Conservation (phyloP, 2,113 vertebrate genomes). For the Mustelus asterias region DNA sequence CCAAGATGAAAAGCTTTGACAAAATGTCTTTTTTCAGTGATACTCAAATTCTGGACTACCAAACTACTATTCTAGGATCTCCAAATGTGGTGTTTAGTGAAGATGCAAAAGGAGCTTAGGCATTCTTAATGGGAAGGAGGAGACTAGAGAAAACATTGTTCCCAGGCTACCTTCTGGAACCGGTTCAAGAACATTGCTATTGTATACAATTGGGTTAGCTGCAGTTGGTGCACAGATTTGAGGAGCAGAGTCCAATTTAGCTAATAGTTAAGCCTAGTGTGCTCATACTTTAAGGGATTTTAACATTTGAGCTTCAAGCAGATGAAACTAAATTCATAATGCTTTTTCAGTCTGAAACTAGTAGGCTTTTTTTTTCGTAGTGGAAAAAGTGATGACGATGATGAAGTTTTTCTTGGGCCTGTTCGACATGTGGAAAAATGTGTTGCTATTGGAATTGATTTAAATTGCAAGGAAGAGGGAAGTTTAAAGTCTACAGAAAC, state of each 20-base stretch:
- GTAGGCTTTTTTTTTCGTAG: conserved; percentile 44
- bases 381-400: conserved; percentile 62
- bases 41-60: no score
- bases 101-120: background rate
- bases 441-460: conserved; percentile 50
- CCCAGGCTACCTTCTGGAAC: background rate
- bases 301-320: background rate
- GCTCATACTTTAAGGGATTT: background rate
- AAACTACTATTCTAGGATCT: background rate
- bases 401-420: conserved; percentile 79
- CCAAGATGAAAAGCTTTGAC: no score
- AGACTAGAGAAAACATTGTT: background rate
- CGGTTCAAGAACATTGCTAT: background rate
- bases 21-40: no score
- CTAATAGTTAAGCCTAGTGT: background rate
- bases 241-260: background rate
- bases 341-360: conserved; percentile 25
- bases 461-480: background rate
- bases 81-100: background rate
- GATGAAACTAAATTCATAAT: background rate
- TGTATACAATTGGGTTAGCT: background rate
- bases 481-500: conserved; percentile 37
- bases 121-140: background rate
- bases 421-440: conserved; percentile 64
- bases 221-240: background rate